Percentiles rank a stretch among this genome's conserved stretches.
These are phyloP conservation scores for Sthenelais limicola DNA, from an alignment of 2,888 invertebrate species.

Conservation along the genomic window DNA sequence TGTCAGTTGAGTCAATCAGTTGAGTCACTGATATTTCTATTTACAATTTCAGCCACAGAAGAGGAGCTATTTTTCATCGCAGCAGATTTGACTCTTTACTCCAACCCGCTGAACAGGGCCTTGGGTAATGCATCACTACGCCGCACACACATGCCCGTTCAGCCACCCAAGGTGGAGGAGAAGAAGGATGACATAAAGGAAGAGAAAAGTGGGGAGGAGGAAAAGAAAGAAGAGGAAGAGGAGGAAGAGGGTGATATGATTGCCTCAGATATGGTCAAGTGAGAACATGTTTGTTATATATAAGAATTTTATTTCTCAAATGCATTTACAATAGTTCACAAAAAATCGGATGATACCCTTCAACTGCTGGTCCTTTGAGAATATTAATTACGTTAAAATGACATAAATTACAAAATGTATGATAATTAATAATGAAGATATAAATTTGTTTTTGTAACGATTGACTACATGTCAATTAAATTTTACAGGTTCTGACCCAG, in stretches of 20 bases:
- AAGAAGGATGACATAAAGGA: not conserved
- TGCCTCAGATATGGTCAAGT: conserved; percentile 37
- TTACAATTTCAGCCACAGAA: conserved; percentile 10
- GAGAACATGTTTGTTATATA: no score
- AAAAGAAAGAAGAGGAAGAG: not conserved
- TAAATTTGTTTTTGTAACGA: no score
- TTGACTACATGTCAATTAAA: no score
- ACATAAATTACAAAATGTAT: no score
- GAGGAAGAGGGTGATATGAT: conserved; percentile 23
- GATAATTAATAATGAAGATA: no score
- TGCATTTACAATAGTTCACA: no score
- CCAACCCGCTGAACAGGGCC: conserved; percentile 43
- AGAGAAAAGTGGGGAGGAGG: not conserved
- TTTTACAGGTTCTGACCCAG: no score
- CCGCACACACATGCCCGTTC: not conserved
- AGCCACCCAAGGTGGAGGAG: not conserved
- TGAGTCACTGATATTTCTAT: not conserved
- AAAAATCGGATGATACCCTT: no score
- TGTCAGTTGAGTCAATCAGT: no score
- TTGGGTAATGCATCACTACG: conserved; percentile 15
- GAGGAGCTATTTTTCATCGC: conserved; percentile 42
- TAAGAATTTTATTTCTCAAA: no score
- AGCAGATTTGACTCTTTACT: conserved; percentile 43
- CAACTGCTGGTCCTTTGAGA: no score
- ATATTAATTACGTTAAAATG: no score